Conservation (phyloP, 2,113 vertebrate genomes). For the Machaerirhynchus nigripectus region DNA sequence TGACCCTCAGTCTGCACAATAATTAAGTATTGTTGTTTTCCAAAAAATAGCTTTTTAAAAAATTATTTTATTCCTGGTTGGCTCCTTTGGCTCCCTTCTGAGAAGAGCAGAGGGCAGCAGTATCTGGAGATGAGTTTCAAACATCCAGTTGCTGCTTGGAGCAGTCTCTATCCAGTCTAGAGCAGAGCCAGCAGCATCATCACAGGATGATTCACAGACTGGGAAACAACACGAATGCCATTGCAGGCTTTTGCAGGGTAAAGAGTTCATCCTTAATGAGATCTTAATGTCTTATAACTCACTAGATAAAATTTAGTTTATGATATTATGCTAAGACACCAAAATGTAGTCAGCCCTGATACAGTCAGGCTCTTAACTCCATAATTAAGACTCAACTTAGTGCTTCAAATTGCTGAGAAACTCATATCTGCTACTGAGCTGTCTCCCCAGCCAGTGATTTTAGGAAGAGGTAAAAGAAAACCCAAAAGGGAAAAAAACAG, state of each 20-base stretch:
- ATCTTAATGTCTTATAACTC: not conserved
- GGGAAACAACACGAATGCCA: not conserved
- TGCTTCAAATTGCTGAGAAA: not conserved
- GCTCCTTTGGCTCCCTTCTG: not conserved
- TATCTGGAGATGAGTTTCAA: not conserved
- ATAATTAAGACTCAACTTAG: not conserved
- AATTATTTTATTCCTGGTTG: not conserved
- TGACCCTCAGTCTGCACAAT: not conserved
- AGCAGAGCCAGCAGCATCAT: not conserved
- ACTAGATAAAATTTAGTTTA: not conserved
- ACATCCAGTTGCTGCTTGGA: not conserved
- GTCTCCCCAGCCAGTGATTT: not conserved
- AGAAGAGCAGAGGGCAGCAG: not conserved
- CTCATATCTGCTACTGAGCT: not conserved
- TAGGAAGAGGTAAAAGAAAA: not conserved
- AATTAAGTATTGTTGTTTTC: not conserved
- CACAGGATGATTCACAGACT: not conserved
- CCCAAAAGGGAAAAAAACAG: not conserved
- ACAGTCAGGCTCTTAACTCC: not conserved
- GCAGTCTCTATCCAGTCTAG: not conserved
- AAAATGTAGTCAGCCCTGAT: not conserved
- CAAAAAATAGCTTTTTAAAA: not conserved
- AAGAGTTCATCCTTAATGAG: not conserved
- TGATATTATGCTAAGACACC: not conserved
- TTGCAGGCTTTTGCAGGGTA: not conserved